Evolutionary conservation across 1,140 invertebrate genomes (phyloP), one percentile per base, ranked within the genome.

Genomic region (Steinernema feltiae): DNA sequence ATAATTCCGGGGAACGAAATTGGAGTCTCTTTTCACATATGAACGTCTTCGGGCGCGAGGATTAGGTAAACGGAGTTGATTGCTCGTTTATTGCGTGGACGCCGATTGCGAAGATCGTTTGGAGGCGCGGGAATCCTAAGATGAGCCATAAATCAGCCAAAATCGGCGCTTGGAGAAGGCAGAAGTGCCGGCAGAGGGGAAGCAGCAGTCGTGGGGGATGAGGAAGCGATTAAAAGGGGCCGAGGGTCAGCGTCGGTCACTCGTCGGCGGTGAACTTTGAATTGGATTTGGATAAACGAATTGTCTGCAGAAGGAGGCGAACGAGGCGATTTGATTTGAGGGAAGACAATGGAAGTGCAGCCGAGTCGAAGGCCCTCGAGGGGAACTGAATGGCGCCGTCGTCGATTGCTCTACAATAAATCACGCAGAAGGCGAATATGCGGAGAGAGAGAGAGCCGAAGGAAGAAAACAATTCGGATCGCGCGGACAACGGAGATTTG

Each of bases 281-380:
- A 63, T 63, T 21, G 15, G 24, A 63, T 63, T 63, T 27, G 15
- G 53, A 15, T 63, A 63, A 63, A 63, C 53, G 53, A 27, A 27
- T 63, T 63, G 53, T 63, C 53, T 63, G 15, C 24, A 12, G 53
- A 3, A 63, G 53, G 53, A 27, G 53, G 24, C 53, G 24, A 63
- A 15, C 24, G 53, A 63, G 53, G 12, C 12, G 53, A 63, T n/a
- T 15, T 63, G 53, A 63, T 63, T 63, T 7, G 12, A 27, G 7
- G 35, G 35, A 41, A 63, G 53, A 63, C 53, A 63, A 63, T 15
- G 53, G 53, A 63, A 63, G 53, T 63, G 53, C 53, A 27, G 53
- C 15, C 7, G 53, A 63, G 53, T 63, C 53, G 53, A 41, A 63
- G 24, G 53, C 53, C 53, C 53, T 63, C 24, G 24, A 63, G 53